A percentile compares a stretch with the other conserved stretches of the same genome.
Conservation (phyloP, 1,140 invertebrate species). For the Chironomus tepperi region DNA sequence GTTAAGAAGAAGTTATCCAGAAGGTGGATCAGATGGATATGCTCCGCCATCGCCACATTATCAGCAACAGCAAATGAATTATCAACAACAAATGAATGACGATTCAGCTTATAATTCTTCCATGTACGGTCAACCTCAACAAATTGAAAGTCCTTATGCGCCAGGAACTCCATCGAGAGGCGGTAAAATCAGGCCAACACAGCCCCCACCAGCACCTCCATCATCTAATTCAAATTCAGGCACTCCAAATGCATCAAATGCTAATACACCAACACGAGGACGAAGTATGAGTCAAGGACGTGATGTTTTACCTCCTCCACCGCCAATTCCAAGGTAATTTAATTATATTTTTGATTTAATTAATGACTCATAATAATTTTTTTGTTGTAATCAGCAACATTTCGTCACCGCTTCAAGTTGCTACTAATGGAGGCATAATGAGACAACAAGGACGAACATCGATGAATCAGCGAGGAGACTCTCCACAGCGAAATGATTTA, state of each 20-base stretch:
- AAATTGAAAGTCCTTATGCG: slow-evolving; percentile 45
- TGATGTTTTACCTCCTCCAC: slow-evolving; percentile 74
- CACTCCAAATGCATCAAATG: slow-evolving; percentile 57
- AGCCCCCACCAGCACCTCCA: slow-evolving; percentile 79
- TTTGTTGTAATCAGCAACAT: slow-evolving; percentile 31
- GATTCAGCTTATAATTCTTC: slow-evolving; percentile 37
- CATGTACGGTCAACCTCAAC: slow-evolving; percentile 38
- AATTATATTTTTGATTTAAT: slow-evolving; percentile 26
- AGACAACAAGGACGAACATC: slow-evolving; percentile 33
- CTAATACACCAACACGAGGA: slow-evolving; percentile 58
- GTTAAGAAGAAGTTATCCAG: slow-evolving; percentile 54
- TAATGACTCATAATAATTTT: background rate
- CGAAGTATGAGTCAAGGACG: slow-evolving; percentile 56
- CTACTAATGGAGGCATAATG: slow-evolving; percentile 31
- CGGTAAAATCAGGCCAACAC: slow-evolving; percentile 58
- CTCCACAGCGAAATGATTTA: slow-evolving; percentile 37
- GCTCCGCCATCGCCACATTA: slow-evolving; percentile 38
- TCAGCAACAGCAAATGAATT: slow-evolving; percentile 30
- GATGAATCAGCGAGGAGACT: slow-evolving; percentile 38
- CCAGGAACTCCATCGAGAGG: slow-evolving; percentile 48
- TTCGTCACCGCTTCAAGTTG: slow-evolving; percentile 40
- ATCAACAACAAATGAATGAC: slow-evolving; percentile 36
- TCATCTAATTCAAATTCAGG: slow-evolving; percentile 51
- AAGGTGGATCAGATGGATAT: slow-evolving; percentile 37
- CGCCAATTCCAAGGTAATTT: slow-evolving; percentile 56